These are phyloP conservation scores for Drosophila pallidifrons DNA, from an alignment of 1,140 invertebrate genomes.

Conservation along the genomic window DNA sequence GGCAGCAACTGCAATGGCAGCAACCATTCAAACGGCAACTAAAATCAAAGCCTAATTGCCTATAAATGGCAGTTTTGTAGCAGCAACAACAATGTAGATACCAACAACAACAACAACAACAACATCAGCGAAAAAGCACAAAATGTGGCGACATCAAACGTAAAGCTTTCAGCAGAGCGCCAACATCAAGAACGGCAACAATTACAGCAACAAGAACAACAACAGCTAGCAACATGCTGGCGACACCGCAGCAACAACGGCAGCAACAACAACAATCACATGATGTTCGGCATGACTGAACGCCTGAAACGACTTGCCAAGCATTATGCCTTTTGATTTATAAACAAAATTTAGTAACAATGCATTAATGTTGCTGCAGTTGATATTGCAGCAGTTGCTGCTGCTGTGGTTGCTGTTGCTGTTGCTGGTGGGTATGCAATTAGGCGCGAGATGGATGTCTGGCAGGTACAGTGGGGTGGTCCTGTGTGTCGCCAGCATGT, in stretches of 20 bases:
- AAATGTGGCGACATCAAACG: slow-evolving; percentile 42
- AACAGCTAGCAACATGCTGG: slow-evolving; percentile 44
- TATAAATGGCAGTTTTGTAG: slow-evolving; percentile 75
- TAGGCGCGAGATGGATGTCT: slow-evolving; percentile 58
- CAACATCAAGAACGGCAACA: slow-evolving; percentile 35
- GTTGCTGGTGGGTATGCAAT: slow-evolving; percentile 64
- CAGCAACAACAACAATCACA: slow-evolving; percentile 25
- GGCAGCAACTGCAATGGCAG: slow-evolving; percentile 31
- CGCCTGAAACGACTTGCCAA: slow-evolving; percentile 39
- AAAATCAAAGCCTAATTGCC: slow-evolving; percentile 79
- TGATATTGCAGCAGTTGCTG: slow-evolving; percentile 32
- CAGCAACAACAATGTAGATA: slow-evolving; percentile 66
- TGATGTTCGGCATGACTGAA: slow-evolving; percentile 12
- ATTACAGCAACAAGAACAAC: slow-evolving; percentile 21
- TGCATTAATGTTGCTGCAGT: slow-evolving; percentile 56
- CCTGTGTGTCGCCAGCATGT: slow-evolving; percentile 70
- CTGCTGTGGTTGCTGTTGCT: slow-evolving; percentile 34
- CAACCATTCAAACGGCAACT: slow-evolving; percentile 55
- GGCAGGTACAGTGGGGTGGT: slow-evolving; percentile 64
- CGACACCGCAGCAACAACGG: slow-evolving; percentile 44
- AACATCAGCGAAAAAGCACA: slow-evolving; percentile 10
- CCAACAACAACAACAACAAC: slow-evolving; percentile 43
- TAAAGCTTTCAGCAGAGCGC: slow-evolving; percentile 26
- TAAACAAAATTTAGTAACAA: slow-evolving; percentile 76
- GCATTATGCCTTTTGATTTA: slow-evolving; percentile 70